Evolutionary conservation across 2,888 invertebrate species (phyloP), one percentile per base, ranked within the genome.

Genomic region (Pammene fasciana): DNA sequence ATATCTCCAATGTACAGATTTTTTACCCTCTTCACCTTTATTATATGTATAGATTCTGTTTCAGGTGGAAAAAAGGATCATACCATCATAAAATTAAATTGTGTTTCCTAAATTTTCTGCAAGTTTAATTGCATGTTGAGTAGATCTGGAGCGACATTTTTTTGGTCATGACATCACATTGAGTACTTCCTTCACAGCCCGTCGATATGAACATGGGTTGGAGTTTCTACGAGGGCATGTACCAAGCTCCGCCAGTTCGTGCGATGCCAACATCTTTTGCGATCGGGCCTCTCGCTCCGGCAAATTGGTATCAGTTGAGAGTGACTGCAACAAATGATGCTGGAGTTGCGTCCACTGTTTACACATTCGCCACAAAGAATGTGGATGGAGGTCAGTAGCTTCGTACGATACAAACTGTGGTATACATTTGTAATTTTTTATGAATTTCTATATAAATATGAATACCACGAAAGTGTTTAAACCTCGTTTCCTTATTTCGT

Each of bases 311-410:
- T 76, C 92, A 94, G 74, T 84, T 95, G 67, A 87, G 93, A 72
- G 93, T 95, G 56, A 93, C 93, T 7, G 95, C 95, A 9, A 91
- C 92, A 72, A 95, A 94, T 77, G 95, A 95, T 75, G 95, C 95
- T 8, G 95, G 95, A 0, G 85, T 92, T 2, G 94, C 94, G 5
- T 92, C 94, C 5, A 93, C 94, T 52, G 84, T 94, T 11, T 94
- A 94, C 71, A 90, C 90, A 45, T 94, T 94, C 73, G 93, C 94
- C 26, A 95, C 95, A 0, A 93, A 94, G 71, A 94, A 94, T 11
- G 76, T 91, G 72, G 92, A 93, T 72, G 95, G 95, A 77, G 94
- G 95, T 94, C 75, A 87, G 87, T 71, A 18, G 18, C 18, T 50
- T 46, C n/a, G 7, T n/a, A 38, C 7, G 38, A 6, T 38, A 9